These are phyloP conservation scores for Drosophila nasuta DNA, from an alignment of 1,140 invertebrate species.

Conservation along the genomic window DNA sequence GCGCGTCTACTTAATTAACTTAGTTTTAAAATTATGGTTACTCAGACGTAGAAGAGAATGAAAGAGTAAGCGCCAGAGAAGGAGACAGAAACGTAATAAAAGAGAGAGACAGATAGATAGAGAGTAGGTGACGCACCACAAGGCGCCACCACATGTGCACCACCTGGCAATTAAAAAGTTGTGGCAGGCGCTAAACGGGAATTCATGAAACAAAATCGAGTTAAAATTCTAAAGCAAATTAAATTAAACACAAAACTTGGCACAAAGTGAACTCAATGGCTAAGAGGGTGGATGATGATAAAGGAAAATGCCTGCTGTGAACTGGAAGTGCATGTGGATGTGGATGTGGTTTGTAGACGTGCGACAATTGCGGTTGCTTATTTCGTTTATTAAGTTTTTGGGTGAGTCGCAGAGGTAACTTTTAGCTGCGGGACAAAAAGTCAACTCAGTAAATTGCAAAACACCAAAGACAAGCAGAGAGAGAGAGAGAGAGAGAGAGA, in stretches of 20 bases:
- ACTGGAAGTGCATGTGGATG: background rate
- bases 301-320: constrained; percentile 5
- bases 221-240: constrained; percentile 69
- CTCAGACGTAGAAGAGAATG: constrained; percentile 5
- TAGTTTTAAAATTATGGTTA: constrained; percentile 27
- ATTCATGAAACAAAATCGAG: constrained; percentile 56
- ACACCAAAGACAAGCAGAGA: background rate
- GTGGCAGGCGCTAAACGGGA: constrained; percentile 57
- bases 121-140: background rate
- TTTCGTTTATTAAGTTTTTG: constrained; percentile 54
- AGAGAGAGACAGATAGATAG: background rate
- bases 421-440: background rate
- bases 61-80: background rate
- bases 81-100: background rate
- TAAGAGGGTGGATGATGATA: background rate
- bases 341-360: background rate
- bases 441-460: constrained; percentile 1
- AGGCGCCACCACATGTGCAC: constrained; percentile 35
- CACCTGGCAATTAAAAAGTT: constrained; percentile 78
- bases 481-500: background rate
- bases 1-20: constrained; percentile 30
- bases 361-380: constrained; percentile 36
- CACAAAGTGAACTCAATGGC: background rate
- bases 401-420: constrained; percentile 17
- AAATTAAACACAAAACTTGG: constrained; percentile 70